Evolutionary conservation across 1,140 invertebrate species (phyloP).

Genomic region (Halictus rubicundus): DNA sequence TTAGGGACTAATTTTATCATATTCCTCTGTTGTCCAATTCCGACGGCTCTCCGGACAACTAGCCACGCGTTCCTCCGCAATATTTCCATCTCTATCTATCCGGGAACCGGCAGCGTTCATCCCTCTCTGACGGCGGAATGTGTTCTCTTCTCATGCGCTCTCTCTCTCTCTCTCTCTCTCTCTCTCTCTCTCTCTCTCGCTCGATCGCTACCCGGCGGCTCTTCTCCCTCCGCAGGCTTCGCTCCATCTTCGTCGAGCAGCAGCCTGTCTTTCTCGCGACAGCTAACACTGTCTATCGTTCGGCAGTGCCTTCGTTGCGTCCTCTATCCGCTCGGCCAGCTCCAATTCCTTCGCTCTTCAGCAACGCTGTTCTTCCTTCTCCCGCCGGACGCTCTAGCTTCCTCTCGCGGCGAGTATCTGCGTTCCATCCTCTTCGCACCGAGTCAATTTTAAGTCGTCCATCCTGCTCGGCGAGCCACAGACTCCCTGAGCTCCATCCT

Average conservation of each 20-base stretch:
- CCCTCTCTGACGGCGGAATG: not conserved
- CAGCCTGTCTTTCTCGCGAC: too few species aligned
- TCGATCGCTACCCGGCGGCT: not conserved
- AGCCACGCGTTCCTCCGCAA: not conserved
- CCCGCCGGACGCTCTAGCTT: not conserved
- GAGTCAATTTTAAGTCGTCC: not conserved
- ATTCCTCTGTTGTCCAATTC: slow-evolving; percentile 6
- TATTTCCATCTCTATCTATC: not conserved
- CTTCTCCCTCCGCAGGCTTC: too few species aligned
- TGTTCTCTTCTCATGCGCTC: not conserved
- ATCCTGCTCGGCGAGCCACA: not conserved
- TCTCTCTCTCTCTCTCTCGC: not conserved
- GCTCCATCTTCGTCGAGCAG: not conserved
- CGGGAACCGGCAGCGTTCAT: not conserved
- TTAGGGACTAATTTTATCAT: slow-evolving; percentile 33
- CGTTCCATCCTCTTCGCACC: not conserved
- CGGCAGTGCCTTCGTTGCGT: not conserved
- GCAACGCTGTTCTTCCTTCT: not conserved
- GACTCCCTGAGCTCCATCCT: not conserved
- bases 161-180: not conserved
- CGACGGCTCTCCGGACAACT: slow-evolving; percentile 1
- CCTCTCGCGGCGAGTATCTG: not conserved
- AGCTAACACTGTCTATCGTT: not conserved
- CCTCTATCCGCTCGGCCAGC: not conserved
- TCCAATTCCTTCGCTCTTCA: not conserved